Evolutionary conservation across 1,140 invertebrate species (phyloP).

Genomic region (Bombus ignitus): DNA sequence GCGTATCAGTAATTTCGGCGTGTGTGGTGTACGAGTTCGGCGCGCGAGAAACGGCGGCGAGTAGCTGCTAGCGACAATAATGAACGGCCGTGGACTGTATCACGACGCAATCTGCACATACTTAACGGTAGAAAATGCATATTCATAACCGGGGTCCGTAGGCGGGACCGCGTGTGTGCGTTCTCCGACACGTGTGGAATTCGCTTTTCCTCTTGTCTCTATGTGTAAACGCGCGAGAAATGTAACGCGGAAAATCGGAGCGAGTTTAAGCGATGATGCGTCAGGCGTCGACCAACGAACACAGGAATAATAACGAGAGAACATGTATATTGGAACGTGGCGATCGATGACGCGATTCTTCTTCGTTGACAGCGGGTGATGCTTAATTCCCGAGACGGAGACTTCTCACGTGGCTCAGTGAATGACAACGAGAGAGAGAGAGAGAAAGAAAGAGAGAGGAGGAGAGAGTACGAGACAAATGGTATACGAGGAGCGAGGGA

Average conservation of each 20-base stretch:
- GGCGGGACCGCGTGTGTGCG: constrained; percentile 68
- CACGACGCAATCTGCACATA: constrained; percentile 82
- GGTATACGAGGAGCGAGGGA: background rate
- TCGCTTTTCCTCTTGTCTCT: constrained; percentile 56
- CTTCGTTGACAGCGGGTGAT: background rate
- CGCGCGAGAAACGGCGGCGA: constrained; percentile 65
- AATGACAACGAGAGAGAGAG: background rate
- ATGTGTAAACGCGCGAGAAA: constrained; percentile 16
- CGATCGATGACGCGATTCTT: constrained; percentile 32
- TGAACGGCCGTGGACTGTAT: constrained; percentile 81
- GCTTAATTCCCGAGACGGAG: background rate
- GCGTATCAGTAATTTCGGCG: constrained; percentile 76
- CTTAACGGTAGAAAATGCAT: constrained; percentile 82
- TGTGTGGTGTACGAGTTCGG: constrained; percentile 68
- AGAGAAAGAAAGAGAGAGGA: background rate
- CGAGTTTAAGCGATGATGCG: constrained; percentile 54
- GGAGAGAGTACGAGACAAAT: background rate
- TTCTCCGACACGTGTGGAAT: constrained; percentile 69
- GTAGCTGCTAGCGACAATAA: constrained; percentile 81
- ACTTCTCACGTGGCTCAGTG: background rate
- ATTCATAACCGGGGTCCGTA: constrained; percentile 77
- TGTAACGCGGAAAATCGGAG: constrained; percentile 45
- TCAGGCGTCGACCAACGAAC: background rate
- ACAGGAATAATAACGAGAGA: constrained; percentile 16
- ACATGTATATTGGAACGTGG: background rate